Base-by-base conservation (phyloP, 2,888 invertebrate genomes). In the Allolobophora icterica region DNA sequence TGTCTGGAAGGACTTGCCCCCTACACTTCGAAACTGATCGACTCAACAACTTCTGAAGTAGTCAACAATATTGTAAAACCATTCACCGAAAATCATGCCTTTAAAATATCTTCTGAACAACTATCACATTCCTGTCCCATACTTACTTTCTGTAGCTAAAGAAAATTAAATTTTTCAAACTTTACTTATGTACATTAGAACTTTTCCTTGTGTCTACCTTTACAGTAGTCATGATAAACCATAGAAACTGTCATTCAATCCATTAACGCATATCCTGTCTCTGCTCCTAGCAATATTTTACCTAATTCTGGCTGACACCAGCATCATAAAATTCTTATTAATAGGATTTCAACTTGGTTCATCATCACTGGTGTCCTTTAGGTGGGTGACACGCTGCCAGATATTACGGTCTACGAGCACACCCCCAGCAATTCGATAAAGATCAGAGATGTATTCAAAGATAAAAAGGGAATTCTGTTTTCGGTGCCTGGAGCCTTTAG, bases 341-440 rank as follows among this genome's bases (percentile, higher is more conserved):
- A n/a, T 35, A 87, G 17, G 38, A 11, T 87, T 35, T 35, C 38
- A 87, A 34, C 34, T 87, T 87, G 87, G 24, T 87, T 21, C 3
- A 87, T 87, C 38, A 87, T 38, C 6, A 35, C 5, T 35, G 87
- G 87, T 87, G 19, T 87, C 24, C 35, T 94, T 52, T 94, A 98
- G 98, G 97, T 97, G 95, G 98, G 98, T 93, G 97, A 98, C 94
- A 96, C 96, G 92, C 93, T 98, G 93, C 98, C 98, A 8, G 96
- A 96, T 38, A 96, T 97, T 84, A 97, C 97, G 94, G 96, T 98
- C 84, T 98, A 96, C 93, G 98, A 98, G 95, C 97, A 97, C 95
- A 97, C 97, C 5, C 98, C 98, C 11, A 97, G 97, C 0, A 97
- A 97, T 93, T 98, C 97, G 96, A 97, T 98, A 21, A 97, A 97